These are phyloP conservation scores for Trematomus bernacchii DNA, from an alignment of 2,797 vertebrate species.

Conservation along the genomic window DNA sequence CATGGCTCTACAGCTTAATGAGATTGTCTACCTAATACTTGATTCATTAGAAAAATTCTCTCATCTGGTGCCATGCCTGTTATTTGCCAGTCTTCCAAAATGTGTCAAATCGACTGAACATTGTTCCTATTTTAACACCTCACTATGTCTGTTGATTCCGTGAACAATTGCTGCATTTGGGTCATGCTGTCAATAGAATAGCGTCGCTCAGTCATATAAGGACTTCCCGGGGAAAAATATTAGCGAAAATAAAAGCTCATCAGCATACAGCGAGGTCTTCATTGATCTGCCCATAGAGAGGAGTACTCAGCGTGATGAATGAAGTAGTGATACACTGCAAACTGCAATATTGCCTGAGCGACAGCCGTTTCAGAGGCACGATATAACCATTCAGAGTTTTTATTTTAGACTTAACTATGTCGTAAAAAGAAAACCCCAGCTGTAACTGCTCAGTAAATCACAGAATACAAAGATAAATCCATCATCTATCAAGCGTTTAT, in stretches of 20 bases:
- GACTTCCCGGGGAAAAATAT: conserved; percentile 52
- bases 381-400: conserved; percentile 65
- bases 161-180: conserved; percentile 64
- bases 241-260: conserved; percentile 61
- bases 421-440: conserved; percentile 59
- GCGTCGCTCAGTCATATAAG: conserved; percentile 48
- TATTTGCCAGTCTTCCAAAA: conserved; percentile 62
- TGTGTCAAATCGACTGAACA: conserved; percentile 54
- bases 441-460: conserved; percentile 62
- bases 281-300: conserved; percentile 60
- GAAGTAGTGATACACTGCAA: conserved; percentile 56
- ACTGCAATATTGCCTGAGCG: conserved; percentile 48
- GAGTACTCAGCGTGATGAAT: conserved; percentile 52
- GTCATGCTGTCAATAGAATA: conserved; percentile 68
- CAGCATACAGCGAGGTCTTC: conserved; percentile 46
- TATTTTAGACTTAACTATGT: conserved; percentile 67
- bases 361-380: conserved; percentile 52
- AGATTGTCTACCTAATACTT: conserved; percentile 54
- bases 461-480: conserved; percentile 53
- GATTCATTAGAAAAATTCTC: conserved; percentile 56
- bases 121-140: conserved; percentile 59
- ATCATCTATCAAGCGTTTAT: conserved; percentile 58
- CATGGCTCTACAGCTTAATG: conserved; percentile 46
- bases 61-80: conserved; percentile 62
- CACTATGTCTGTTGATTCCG: conserved; percentile 33